phyloP scores from a whole-genome alignment of 1,140 invertebrate species.

The Penaeus chinensis region DNA sequence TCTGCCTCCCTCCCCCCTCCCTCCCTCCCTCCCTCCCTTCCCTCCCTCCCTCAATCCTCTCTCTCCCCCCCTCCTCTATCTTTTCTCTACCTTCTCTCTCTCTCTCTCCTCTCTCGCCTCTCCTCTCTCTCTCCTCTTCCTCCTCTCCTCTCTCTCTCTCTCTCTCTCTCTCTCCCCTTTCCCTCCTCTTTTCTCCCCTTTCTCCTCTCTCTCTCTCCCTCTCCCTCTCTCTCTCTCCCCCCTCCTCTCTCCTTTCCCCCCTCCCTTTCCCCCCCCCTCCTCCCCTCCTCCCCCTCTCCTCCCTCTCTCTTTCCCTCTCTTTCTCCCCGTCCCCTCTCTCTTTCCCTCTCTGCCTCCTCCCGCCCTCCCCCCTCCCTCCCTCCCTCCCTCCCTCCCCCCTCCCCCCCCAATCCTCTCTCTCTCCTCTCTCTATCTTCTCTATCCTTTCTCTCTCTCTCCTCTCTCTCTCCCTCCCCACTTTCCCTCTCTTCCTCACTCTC shows the following conservation, averaged over 20 bases:
- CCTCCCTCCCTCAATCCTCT: conserved; percentile 4
- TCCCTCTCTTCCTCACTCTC: no score
- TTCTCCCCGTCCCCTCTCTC: no score
- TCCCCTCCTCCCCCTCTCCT: neutral
- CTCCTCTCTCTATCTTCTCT: no score
- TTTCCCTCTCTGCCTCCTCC: neutral
- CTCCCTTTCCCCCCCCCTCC: neutral
- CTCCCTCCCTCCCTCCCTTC: conserved; percentile 17
- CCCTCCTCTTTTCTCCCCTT: neutral
- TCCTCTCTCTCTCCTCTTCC: neutral
- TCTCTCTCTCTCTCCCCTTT: conserved; percentile 13
- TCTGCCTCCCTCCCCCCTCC: neutral
- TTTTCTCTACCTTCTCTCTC: neutral
- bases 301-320: neutral
- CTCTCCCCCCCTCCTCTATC: neutral
- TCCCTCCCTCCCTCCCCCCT: neutral
- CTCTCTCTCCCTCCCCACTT: neutral
- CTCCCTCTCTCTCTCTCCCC: neutral
- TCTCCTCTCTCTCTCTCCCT: neutral
- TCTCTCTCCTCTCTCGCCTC: neutral
- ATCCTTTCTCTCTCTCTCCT: no score
- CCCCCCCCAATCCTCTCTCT: neutral
- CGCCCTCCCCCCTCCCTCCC: neutral
- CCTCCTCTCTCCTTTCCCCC: neutral
- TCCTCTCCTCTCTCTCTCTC: neutral